A percentile compares a stretch with the other conserved stretches of the same genome.
These are phyloP conservation scores for Pavo muticus DNA, from an alignment of 2,113 vertebrate species.

Conservation along the genomic window DNA sequence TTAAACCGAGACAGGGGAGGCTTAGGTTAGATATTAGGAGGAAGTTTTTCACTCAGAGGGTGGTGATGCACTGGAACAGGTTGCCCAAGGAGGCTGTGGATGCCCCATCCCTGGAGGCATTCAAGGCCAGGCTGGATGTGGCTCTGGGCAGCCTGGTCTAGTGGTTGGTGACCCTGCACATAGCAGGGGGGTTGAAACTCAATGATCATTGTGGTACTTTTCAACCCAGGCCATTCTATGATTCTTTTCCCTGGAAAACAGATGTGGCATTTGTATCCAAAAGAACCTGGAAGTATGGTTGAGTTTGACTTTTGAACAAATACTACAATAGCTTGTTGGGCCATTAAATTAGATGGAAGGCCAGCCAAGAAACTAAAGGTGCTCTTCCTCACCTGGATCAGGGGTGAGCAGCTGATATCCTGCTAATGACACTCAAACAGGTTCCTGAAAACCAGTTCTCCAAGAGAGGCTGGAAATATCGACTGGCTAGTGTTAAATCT, in stretches of 20 bases:
- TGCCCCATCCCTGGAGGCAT: no score
- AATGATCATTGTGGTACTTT: no score
- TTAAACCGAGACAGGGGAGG: no score
- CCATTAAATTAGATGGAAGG: neutral
- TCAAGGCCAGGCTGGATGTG: no score
- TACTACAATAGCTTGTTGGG: neutral
- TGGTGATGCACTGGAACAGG: no score
- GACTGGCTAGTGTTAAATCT: neutral
- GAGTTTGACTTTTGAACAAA: neutral
- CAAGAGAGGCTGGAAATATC: neutral
- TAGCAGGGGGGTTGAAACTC: no score
- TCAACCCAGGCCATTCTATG: no score
- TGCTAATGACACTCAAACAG: rapidly evolving
- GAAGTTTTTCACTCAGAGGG: no score
- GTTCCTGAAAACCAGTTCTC: neutral
- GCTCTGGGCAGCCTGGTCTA: no score
- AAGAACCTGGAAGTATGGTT: neutral
- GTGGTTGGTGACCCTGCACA: no score
- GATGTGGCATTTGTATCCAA: neutral
- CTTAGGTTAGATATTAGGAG: no score
- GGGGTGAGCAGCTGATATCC: neutral
- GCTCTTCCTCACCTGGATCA: neutral
- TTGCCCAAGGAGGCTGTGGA: no score
- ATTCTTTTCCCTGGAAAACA: neutral
- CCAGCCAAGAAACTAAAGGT: neutral